Evolutionary conservation across 2,113 vertebrate genomes (phyloP), one percentile per base, ranked within the genome.

Genomic region (Apaloderma vittatum): DNA sequence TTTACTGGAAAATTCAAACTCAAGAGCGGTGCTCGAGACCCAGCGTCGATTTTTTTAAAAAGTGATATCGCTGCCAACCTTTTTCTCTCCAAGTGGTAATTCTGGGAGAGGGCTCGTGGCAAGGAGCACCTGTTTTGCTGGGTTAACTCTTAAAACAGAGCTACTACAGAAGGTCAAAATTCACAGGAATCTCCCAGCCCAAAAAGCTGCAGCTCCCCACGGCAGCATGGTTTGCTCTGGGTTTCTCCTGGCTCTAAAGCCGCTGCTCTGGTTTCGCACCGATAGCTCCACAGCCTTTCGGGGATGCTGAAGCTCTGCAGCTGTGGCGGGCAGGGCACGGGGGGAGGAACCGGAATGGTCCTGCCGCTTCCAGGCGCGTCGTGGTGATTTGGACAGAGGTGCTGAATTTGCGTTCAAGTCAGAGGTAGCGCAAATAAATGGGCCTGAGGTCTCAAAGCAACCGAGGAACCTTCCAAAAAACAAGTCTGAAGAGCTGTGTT

Each of bases 271-370:
- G 61, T 75, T 62, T 4, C n/a, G 26, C 11, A 19, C 51, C 7
- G 1, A 17, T 26, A 32, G 8, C 43, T 6, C 36, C 7, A 1
- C 59, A 71, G 62, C 36, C 46, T 29, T 13, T 6, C 20, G 0
- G 2, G n/a, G 68, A 55, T 23, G 34, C 20, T 46, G 61, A 73
- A 37, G 54, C 43, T 29, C 20, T 46, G 61, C 70, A 37, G 54
- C 43, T 29, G 24, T 73, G 4, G 7, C 0, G 0, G 36, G 24
- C 34, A 27, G 40, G 45, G 26, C 12, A 4, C 1, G 6, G 32
- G 37, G 20, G 46, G 68, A 71, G 36, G 20, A 84, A 12, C 52
- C 24, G 7, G 27, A 22, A 36, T 4, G 3, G 20, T 63, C 55
- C 9, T 6, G 1, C 37, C 14, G 34, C 52, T 66, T 49, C 37